Evolutionary conservation across 2,797 vertebrate species (phyloP).

Genomic region (Clarias pachynema): DNA sequence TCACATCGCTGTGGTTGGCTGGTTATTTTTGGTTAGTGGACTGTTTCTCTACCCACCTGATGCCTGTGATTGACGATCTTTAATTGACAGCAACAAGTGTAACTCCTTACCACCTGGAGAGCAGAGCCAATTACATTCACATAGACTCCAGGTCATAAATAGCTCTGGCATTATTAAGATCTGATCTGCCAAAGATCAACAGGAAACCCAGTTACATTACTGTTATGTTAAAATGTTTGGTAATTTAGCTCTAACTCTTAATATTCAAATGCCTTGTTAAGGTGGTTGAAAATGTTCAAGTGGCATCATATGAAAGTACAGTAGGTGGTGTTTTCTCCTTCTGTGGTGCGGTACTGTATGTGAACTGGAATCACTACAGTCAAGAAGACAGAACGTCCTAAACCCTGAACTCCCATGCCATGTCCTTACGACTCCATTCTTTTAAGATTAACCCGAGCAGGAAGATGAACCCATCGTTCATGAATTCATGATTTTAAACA

Average conservation of each 20-base stretch:
- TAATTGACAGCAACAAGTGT: neutral
- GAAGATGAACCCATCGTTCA: neutral
- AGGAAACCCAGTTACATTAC: too few species aligned
- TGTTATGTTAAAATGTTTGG: neutral
- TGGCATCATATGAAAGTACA: neutral
- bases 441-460: neutral
- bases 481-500: neutral
- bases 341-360: neutral
- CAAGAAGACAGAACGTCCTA: neutral
- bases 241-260: neutral
- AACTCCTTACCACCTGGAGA: neutral
- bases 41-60: too few species aligned
- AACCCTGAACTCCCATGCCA: neutral
- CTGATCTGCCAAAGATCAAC: neutral
- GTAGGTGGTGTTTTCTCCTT: neutral
- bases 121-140: neutral
- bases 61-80: neutral
- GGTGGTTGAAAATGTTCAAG: neutral
- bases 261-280: neutral
- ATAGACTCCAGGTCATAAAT: neutral
- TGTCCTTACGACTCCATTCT: neutral
- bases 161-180: neutral
- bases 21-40: neutral
- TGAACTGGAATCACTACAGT: neutral
- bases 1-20: neutral